Conservation (phyloP, 2,113 vertebrate genomes). For the Chascanopsetta lugubris region DNA sequence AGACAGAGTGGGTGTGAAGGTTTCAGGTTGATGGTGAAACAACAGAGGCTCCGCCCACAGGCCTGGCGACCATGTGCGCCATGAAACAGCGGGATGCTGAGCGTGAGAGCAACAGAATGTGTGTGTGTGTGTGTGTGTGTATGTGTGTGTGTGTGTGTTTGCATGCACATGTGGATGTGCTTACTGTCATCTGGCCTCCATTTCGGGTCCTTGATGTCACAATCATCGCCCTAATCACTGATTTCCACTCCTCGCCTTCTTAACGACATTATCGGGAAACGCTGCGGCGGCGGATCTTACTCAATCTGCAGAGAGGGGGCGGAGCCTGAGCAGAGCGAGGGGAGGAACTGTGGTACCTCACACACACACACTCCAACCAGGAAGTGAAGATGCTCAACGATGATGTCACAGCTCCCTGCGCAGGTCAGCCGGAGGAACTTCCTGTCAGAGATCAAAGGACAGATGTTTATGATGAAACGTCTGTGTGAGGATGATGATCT, state of each 20-base stretch:
- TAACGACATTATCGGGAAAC: slow-evolving; percentile 39
- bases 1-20: neutral
- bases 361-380: neutral
- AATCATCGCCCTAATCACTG: slow-evolving; percentile 41
- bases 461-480: too few relatives aligned
- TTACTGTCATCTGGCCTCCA: slow-evolving; percentile 72
- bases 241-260: slow-evolving; percentile 19
- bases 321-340: neutral
- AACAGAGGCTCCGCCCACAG: slow-evolving; percentile 15
- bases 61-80: slow-evolving; percentile 21
- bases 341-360: neutral
- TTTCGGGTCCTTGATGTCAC: slow-evolving; percentile 65
- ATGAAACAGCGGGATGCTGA: slow-evolving; percentile 10
- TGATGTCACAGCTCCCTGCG: too few relatives aligned
- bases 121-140: slow-evolving; percentile 25
- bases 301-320: neutral
- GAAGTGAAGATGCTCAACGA: too few relatives aligned
- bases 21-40: slow-evolving; percentile 11
- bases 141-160: neutral
- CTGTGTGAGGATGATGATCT: too few relatives aligned
- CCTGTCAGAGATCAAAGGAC: too few relatives aligned
- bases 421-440: too few relatives aligned
- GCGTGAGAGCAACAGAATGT: slow-evolving; percentile 22
- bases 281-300: neutral
- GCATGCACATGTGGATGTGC: slow-evolving; percentile 54